These are phyloP conservation scores for Lottia gigantea DNA, from an alignment of 2,888 invertebrate genomes.

Conservation along the genomic window DNA sequence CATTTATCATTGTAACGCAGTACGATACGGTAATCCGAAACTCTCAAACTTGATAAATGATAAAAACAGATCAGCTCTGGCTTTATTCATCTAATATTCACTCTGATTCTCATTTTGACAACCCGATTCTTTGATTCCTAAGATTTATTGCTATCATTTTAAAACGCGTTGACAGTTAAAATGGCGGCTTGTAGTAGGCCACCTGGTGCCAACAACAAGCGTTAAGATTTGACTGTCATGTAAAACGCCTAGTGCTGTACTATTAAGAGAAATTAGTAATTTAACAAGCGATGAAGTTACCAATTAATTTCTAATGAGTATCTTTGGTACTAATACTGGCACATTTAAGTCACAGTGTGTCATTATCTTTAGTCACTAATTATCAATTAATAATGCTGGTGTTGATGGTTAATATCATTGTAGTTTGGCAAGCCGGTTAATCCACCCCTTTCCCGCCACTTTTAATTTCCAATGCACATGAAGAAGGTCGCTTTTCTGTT, in stretches of 20 bases:
- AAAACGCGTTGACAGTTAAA: slow-evolving; percentile 3
- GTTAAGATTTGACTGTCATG: background rate
- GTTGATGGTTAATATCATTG: too few species aligned
- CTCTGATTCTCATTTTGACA: too few species aligned
- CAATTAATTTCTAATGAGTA: slow-evolving; percentile 1
- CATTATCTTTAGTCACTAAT: too few species aligned
- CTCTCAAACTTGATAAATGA: too few species aligned
- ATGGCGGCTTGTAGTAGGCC: background rate
- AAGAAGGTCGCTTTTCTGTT: background rate
- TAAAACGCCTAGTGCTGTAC: background rate
- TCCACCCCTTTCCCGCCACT: too few species aligned
- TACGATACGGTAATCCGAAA: too few species aligned
- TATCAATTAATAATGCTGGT: too few species aligned
- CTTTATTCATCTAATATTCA: too few species aligned
- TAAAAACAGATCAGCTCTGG: too few species aligned
- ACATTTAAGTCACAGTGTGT: too few species aligned
- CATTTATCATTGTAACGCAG: too few species aligned
- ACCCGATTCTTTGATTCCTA: background rate
- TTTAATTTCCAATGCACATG: background rate
- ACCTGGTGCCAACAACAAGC: background rate
- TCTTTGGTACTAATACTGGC: background rate
- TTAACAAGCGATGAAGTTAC: background rate
- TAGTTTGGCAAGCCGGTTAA: too few species aligned
- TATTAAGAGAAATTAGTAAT: background rate
- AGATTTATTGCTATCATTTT: slow-evolving; percentile 4